Conservation (phyloP, 1,140 invertebrate genomes). For the Hypsibius dujardini region DNA sequence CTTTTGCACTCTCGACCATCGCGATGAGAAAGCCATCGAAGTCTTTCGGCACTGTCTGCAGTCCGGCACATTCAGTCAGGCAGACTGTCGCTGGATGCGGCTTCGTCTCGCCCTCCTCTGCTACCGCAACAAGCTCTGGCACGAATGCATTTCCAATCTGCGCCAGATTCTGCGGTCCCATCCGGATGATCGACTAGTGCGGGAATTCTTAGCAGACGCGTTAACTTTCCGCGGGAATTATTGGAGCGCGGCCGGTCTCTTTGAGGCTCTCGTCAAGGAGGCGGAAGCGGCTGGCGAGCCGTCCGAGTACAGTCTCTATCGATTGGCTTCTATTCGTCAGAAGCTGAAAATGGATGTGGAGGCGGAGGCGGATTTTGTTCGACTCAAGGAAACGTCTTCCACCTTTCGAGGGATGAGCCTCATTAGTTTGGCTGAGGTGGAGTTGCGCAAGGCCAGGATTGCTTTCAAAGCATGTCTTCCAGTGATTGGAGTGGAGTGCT, state of each 20-base stretch:
- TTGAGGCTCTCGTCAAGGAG: not conserved
- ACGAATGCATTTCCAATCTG: not conserved
- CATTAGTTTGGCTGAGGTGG: no score
- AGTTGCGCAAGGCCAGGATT: no score
- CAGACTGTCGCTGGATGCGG: not conserved
- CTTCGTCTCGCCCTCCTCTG: conserved; percentile 3
- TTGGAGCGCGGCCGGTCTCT: not conserved
- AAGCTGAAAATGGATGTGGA: not conserved
- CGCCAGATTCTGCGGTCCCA: not conserved
- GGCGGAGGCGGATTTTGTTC: no score
- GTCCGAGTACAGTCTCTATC: conserved; percentile 1
- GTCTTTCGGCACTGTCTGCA: not conserved
- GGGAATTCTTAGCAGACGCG: conserved; percentile 8
- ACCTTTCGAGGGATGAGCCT: no score
- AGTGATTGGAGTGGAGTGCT: no score
- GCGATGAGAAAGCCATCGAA: not conserved
- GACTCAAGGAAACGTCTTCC: no score
- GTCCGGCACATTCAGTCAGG: not conserved
- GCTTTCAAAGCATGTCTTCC: no score
- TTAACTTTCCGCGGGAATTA: conserved; percentile 9
- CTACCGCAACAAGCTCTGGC: not conserved
- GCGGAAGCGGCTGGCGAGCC: not conserved
- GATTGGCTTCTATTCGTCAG: not conserved
- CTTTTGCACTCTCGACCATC: not conserved
- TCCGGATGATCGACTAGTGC: conserved; percentile 8